Conservation (phyloP, 2,113 vertebrate genomes). For the Sphaerodactylus townsendi region DNA sequence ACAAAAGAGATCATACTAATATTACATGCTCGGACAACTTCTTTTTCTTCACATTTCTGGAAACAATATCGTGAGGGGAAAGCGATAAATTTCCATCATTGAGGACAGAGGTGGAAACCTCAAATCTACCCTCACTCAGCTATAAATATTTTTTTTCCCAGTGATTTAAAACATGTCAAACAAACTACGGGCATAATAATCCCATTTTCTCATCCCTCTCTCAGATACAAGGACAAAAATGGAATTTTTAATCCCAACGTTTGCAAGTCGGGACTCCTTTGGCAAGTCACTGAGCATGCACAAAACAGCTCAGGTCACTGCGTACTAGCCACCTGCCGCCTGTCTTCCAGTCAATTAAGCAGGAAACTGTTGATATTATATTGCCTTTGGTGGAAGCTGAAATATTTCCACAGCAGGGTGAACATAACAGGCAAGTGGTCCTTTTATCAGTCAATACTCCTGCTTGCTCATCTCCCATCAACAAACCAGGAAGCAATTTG, state of each 20-base stretch:
- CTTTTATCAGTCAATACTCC: no score
- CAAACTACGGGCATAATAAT: not conserved
- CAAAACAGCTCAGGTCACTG: accelerated
- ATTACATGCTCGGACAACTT: no score
- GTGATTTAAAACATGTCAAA: not conserved
- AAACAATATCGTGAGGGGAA: no score
- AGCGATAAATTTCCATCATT: not conserved
- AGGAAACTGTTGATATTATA: slow-evolving; percentile 10
- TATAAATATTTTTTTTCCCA: not conserved
- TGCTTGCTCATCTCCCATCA: not conserved
- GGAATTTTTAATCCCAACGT: accelerated
- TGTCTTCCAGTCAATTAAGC: slow-evolving; percentile 22
- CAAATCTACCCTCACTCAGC: not conserved
- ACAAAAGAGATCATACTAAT: no score
- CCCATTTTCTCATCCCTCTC: accelerated
- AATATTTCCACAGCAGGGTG: not conserved
- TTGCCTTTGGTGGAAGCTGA: not conserved
- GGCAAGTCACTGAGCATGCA: accelerated
- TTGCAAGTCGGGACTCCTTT: not conserved
- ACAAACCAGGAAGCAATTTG: not conserved
- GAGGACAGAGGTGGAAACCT: not conserved
- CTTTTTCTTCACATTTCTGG: no score
- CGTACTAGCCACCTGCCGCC: slow-evolving; percentile 13
- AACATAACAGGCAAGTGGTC: not conserved
- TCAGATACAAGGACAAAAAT: accelerated